Conservation (phyloP, 2,888 invertebrate genomes). For the Trissolcus brochymenae region DNA sequence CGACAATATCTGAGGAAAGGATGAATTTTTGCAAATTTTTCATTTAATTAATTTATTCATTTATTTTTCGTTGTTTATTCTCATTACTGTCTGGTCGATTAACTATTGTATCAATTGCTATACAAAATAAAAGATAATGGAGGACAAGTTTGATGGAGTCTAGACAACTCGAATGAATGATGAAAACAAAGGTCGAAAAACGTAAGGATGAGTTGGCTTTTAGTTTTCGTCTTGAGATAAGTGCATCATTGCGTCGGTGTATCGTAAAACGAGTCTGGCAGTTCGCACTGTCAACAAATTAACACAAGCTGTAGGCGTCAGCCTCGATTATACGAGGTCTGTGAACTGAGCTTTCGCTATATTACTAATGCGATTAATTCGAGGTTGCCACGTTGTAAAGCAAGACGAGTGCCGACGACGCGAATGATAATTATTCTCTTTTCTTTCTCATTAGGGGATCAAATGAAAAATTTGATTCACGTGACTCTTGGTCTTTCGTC, state of each 20-base stretch:
- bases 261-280: slow-evolving; percentile 15
- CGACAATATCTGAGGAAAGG: slow-evolving; percentile 27
- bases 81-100: too few species aligned
- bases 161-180: too few species aligned
- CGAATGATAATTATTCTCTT: slow-evolving; percentile 1
- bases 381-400: slow-evolving; percentile 60
- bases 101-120: too few species aligned
- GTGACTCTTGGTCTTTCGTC: not conserved
- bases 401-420: slow-evolving; percentile 14
- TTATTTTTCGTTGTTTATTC: too few species aligned
- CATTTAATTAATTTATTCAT: too few species aligned
- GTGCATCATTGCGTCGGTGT: slow-evolving; percentile 18
- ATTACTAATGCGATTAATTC: slow-evolving; percentile 63
- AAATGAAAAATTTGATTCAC: not conserved
- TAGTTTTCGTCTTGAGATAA: slow-evolving; percentile 16
- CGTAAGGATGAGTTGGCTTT: not conserved
- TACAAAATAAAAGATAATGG: too few species aligned
- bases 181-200: too few species aligned
- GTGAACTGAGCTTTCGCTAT: slow-evolving; percentile 52
- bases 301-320: slow-evolving; percentile 49
- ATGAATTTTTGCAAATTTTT: too few species aligned
- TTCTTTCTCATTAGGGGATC: not conserved
- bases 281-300: slow-evolving; percentile 53
- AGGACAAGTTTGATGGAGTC: not conserved
- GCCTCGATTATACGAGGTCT: slow-evolving; percentile 55